Conservation (phyloP, 1,140 invertebrate species). For the Arion vulgaris region DNA sequence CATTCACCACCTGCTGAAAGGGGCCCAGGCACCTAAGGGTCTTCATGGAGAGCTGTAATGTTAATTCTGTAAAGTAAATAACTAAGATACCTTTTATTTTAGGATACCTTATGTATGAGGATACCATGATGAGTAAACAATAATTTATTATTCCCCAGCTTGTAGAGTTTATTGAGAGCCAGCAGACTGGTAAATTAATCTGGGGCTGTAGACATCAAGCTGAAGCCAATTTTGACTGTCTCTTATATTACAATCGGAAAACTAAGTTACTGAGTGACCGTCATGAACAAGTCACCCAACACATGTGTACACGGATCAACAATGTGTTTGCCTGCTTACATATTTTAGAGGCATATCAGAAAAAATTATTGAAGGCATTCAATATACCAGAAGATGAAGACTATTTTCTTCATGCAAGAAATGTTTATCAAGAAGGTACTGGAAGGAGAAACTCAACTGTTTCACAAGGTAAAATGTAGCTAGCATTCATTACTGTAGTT, state of each 20-base stretch:
- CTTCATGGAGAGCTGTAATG: no score
- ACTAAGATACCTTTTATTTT: no score
- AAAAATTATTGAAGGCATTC: constrained; percentile 17
- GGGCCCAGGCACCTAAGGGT: no score
- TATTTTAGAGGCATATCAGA: constrained; percentile 47
- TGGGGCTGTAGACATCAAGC: constrained; percentile 65
- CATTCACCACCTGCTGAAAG: no score
- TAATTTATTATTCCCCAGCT: constrained; percentile 43
- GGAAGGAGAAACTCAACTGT: background rate
- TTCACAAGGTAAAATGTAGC: background rate
- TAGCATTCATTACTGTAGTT: background rate
- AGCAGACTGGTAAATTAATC: constrained; percentile 50
- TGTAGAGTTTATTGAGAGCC: constrained; percentile 51
- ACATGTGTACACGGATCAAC: constrained; percentile 67
- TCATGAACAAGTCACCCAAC: constrained; percentile 62
- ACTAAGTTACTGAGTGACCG: constrained; percentile 55
- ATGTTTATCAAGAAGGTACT: background rate
- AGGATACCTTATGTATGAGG: no score
- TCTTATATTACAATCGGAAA: constrained; percentile 53
- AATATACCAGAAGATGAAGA: background rate
- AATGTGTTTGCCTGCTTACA: constrained; percentile 53
- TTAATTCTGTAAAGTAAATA: no score
- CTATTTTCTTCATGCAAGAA: background rate
- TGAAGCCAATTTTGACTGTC: constrained; percentile 47
- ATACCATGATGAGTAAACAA: no score